Percentiles rank a stretch among this genome's conserved stretches.
Evolutionary conservation across 37 sponge, comb jelly and placozoan species (phyloP).

Genomic region (Petrosia ficiformis): DNA sequence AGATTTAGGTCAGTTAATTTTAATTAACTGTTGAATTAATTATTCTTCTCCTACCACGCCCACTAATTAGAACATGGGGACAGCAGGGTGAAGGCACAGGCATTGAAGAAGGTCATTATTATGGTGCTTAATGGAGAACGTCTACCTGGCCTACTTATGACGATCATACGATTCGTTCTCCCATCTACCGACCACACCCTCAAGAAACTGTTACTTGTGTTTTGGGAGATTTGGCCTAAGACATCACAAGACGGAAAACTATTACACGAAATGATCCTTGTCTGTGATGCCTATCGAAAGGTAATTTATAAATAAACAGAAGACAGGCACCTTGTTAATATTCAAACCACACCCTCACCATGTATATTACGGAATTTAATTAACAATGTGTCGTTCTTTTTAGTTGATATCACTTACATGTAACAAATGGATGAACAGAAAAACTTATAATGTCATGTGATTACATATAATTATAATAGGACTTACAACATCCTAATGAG

Average conservation of each 20-base stretch:
- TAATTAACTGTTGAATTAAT: background rate
- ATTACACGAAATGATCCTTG: conserved; percentile 98
- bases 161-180: conserved; percentile 91
- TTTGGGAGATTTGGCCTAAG: conserved; percentile 99
- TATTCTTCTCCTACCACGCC: background rate
- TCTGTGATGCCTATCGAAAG: conserved; percentile 95
- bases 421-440: background rate
- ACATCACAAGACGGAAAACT: conserved; percentile 94
- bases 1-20: conserved; percentile 63
- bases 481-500: conserved; percentile 99
- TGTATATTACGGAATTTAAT: no score
- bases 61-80: conserved; percentile 68
- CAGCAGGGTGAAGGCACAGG: conserved; percentile 53
- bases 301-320: conserved; percentile 23
- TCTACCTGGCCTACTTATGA: conserved; percentile 92
- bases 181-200: conserved; percentile 91
- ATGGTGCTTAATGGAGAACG: conserved; percentile 95
- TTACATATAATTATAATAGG: no score
- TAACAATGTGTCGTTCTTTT: background rate
- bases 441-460: no score
- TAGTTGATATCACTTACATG: background rate
- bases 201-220: conserved; percentile 95
- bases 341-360: no score
- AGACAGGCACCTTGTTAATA: background rate
- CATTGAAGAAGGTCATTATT: conserved; percentile 93